phyloP scores from a whole-genome alignment of 2,888 invertebrate genomes.

The Andrena bicolor region DNA sequence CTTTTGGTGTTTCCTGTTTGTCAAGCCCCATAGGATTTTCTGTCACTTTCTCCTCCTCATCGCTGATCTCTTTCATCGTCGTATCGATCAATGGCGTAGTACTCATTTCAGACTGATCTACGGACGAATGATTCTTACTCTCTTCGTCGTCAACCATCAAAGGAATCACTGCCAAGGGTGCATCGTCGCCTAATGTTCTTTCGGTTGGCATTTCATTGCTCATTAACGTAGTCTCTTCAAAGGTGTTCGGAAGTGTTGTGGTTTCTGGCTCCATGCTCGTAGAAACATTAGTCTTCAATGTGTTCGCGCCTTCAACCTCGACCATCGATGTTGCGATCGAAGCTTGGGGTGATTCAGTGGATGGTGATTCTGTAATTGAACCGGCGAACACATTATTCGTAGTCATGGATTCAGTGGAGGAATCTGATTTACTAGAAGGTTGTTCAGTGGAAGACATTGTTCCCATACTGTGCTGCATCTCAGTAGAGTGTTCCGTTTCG shows the following conservation, averaged over 20 bases:
- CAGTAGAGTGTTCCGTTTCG: slow-evolving; percentile 62
- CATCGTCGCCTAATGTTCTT: slow-evolving; percentile 43
- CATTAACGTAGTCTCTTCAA: neutral
- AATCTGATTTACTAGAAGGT: slow-evolving; percentile 61
- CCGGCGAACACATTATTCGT: slow-evolving; percentile 66
- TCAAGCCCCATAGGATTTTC: slow-evolving; percentile 11
- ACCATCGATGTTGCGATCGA: slow-evolving; percentile 67
- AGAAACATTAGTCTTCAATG: slow-evolving; percentile 7
- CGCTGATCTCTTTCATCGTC: neutral
- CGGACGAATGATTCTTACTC: neutral
- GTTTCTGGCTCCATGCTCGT: slow-evolving; percentile 17
- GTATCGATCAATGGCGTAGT: neutral
- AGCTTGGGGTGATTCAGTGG: slow-evolving; percentile 19
- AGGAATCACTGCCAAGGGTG: slow-evolving; percentile 73
- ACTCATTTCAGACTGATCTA: neutral
- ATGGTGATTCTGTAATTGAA: slow-evolving; percentile 52
- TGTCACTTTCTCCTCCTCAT: slow-evolving; percentile 23
- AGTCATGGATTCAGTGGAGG: slow-evolving; percentile 61
- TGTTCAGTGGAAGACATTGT: slow-evolving; percentile 75
- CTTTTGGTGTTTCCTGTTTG: neutral
- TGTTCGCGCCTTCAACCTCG: slow-evolving; percentile 14
- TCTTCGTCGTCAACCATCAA: slow-evolving; percentile 41
- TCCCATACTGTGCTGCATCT: slow-evolving; percentile 60
- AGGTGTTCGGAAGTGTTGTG: slow-evolving; percentile 11
- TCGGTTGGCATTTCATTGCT: slow-evolving; percentile 21